Evolutionary conservation across 1,140 invertebrate species (phyloP).

Genomic region (Oryzaephilus surinamensis): DNA sequence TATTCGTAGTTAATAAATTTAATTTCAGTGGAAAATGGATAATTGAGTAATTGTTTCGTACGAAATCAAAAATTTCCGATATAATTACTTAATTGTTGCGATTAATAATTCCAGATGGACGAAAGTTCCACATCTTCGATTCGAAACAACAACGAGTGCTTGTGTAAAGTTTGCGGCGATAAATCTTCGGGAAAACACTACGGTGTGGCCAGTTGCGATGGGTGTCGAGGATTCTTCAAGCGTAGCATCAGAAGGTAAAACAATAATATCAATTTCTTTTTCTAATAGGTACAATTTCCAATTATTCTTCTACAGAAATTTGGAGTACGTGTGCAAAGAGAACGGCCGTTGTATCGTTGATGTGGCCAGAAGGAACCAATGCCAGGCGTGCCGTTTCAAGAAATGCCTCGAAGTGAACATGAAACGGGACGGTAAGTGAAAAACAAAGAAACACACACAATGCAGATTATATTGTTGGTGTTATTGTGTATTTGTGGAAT

Average conservation of each 20-base stretch:
- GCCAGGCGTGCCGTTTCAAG: constrained; percentile 86
- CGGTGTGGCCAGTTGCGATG: constrained; percentile 82
- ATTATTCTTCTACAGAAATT: constrained; percentile 48
- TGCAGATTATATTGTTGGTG: constrained; percentile 2
- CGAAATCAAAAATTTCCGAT: too few relatives aligned
- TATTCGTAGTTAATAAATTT: too few relatives aligned
- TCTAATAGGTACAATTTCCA: constrained; percentile 5
- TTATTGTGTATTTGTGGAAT: too few relatives aligned
- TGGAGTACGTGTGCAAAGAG: constrained; percentile 91
- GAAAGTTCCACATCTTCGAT: constrained; percentile 13
- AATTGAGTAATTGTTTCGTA: too few relatives aligned
- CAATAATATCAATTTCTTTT: constrained; percentile 10
- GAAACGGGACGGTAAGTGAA: constrained; percentile 80
- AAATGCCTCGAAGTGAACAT: constrained; percentile 91
- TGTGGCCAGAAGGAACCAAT: constrained; percentile 85
- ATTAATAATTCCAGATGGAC: constrained; percentile 23
- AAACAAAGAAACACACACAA: background rate
- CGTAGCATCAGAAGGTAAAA: constrained; percentile 72
- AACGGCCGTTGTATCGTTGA: constrained; percentile 80
- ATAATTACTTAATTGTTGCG: too few relatives aligned
- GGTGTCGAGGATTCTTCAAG: constrained; percentile 89
- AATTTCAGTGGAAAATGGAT: too few relatives aligned
- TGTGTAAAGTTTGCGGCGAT: constrained; percentile 64
- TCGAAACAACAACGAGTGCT: constrained; percentile 24
- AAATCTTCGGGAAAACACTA: constrained; percentile 90